Base-by-base conservation (phyloP, 35 echinoderm and acorn worm genomes). In the Stichopus chloronotus region DNA sequence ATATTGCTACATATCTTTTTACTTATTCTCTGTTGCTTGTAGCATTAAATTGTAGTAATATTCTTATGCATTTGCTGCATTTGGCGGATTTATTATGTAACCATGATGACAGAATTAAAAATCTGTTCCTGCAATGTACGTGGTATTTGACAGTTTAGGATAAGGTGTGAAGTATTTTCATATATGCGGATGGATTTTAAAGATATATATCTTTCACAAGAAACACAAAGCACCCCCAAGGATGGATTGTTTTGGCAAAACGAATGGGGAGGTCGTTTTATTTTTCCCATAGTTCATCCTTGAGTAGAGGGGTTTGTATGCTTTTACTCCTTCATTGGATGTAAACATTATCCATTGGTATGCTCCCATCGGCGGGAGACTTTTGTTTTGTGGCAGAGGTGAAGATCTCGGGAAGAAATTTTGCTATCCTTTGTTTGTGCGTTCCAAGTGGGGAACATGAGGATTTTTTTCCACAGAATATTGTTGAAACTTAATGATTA, bases 301-400 rank as follows among this genome's bases (percentile, higher is more conserved):
- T 4, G 17, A 90, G 87, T 52, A 65, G 56, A 30, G 87, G 87
- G 76, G 87, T 90, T 4, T 90, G 87, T 90, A 90, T 90, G 53
- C 63, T 90, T 11, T 90, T 60, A 90, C 2, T 57, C 87, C 87
- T 90, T 25, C 6, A 4, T 90, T 79, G 4, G 78, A 22, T 14
- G 78, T 25, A n/a, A 53, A 8, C 78, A 79, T 53, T 10, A 79
- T 79, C 78, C 78, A 1, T 79, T 79, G 78, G 52, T 25, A 14
- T 12, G 78, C 52, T 79, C 20, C 78, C 20, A 2, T 79, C 20
- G 8, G 5, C 20, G 30, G 30, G 30, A 43, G 30, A 43, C 30
- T 43, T 43, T n/a, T n/a, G n/a, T n/a, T 1, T 43, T 43, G 30
- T 43, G 3, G 30, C 30, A 43, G 30, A 43, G 30, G 30, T 43